Conservation (phyloP, 2,113 vertebrate species). For the Heterotilapia buettikoferi region DNA sequence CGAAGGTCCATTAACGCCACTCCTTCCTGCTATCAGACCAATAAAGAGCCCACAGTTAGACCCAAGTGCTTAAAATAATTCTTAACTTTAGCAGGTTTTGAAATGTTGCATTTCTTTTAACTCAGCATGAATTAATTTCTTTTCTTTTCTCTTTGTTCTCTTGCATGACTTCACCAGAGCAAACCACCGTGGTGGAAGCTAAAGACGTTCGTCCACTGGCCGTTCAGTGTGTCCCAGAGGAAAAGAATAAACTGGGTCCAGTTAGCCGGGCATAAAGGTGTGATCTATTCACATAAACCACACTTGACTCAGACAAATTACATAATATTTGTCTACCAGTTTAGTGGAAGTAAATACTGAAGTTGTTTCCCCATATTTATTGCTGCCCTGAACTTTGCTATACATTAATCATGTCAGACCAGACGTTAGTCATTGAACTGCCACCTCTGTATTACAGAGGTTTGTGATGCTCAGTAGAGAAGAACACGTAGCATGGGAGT, state of each 20-base stretch:
- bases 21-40: not conserved
- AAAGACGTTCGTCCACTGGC: constrained; percentile 90
- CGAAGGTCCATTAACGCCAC: not conserved
- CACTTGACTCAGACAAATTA: not conserved
- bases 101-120: not conserved
- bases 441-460: not conserved
- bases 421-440: not conserved
- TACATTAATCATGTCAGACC: not conserved
- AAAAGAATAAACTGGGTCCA: constrained; percentile 92
- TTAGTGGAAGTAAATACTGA: not conserved
- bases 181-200: constrained; percentile 88
- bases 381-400: not conserved
- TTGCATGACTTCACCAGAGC: constrained; percentile 64
- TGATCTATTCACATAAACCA: not conserved
- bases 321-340: not conserved
- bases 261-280: constrained; percentile 94
- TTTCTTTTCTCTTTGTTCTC: not conserved
- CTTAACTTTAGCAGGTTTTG: not conserved
- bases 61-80: not conserved
- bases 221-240: constrained; percentile 84
- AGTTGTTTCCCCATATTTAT: not conserved
- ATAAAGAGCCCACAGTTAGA: not conserved
- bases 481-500: not conserved
- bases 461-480: not conserved
- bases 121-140: not conserved